Evolutionary conservation across 64 coral and sea anemone species (phyloP).

Genomic region (Actinia equina): DNA sequence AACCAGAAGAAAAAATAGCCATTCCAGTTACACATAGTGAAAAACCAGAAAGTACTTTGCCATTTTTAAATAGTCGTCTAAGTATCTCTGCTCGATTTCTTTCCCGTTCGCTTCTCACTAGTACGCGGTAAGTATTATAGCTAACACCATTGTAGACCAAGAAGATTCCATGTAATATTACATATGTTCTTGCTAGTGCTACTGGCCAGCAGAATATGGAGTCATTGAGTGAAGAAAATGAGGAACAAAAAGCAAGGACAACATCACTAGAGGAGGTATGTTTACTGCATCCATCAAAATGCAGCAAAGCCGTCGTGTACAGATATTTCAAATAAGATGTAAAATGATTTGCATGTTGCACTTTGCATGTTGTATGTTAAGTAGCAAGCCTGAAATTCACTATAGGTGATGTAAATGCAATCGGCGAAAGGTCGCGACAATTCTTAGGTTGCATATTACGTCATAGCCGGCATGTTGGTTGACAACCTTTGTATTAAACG

Average conservation of each 20-base stretch:
- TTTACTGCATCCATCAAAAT: too few species aligned
- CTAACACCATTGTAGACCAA: not conserved
- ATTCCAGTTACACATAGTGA: not conserved
- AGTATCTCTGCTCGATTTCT: slow-evolving; percentile 64
- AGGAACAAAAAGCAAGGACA: not conserved
- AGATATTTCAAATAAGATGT: too few species aligned
- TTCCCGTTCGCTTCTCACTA: slow-evolving; percentile 38
- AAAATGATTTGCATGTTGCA: too few species aligned
- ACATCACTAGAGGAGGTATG: slow-evolving; percentile 10
- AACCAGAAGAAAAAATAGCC: not conserved
- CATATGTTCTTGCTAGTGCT: not conserved
- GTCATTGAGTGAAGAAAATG: not conserved
- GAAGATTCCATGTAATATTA: not conserved
- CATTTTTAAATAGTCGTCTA: slow-evolving; percentile 7
- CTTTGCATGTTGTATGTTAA: too few species aligned
- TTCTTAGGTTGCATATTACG: too few species aligned
- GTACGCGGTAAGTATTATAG: not conserved
- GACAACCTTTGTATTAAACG: too few species aligned
- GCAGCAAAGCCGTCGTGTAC: too few species aligned
- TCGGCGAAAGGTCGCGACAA: too few species aligned
- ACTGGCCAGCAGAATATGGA: not conserved
- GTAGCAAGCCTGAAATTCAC: too few species aligned
- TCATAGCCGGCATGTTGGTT: too few species aligned
- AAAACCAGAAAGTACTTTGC: not conserved
- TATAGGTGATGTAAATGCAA: too few species aligned